These are phyloP conservation scores for Agonopterix subpropinquella DNA, from an alignment of 2,888 invertebrate species.

Conservation along the genomic window DNA sequence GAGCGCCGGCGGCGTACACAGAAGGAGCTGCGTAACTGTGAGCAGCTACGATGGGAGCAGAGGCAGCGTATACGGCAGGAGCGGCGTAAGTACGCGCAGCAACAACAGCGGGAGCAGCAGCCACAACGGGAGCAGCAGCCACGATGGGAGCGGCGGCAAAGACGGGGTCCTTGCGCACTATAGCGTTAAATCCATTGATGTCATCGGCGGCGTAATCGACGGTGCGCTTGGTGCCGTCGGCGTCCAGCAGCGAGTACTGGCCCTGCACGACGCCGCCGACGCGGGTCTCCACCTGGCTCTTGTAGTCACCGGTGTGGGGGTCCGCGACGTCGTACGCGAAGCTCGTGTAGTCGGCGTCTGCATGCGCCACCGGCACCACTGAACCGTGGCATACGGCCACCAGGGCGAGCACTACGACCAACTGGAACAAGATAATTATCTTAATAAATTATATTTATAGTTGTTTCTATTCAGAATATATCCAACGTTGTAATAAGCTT, in stretches of 20 bases:
- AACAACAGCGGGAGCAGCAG: slow-evolving; percentile 17
- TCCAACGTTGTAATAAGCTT: too few species aligned
- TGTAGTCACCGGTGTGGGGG: slow-evolving; percentile 73
- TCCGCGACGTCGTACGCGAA: slow-evolving; percentile 76
- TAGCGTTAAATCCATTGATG: slow-evolving; percentile 75
- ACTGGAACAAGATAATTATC: slow-evolving; percentile 31
- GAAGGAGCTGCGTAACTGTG: slow-evolving; percentile 18
- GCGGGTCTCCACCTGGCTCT: slow-evolving; percentile 74
- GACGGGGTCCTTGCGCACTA: slow-evolving; percentile 70
- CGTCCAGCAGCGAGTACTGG: slow-evolving; percentile 72
- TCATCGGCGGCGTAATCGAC: slow-evolving; percentile 76
- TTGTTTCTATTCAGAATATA: too few species aligned
- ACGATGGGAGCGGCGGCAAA: slow-evolving; percentile 44
- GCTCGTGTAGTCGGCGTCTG: slow-evolving; percentile 67
- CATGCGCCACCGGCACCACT: slow-evolving; percentile 70
- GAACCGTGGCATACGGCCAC: slow-evolving; percentile 55
- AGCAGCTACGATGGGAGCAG: slow-evolving; percentile 12
- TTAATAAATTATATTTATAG: too few species aligned
- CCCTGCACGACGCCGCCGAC: slow-evolving; percentile 70
- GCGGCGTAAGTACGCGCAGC: slow-evolving; percentile 20
- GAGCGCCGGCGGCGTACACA: slow-evolving; percentile 13
- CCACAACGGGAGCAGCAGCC: slow-evolving; percentile 29
- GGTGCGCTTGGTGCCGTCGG: slow-evolving; percentile 73
- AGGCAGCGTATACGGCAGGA: slow-evolving; percentile 16
- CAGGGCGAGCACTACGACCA: slow-evolving; percentile 59